These are phyloP conservation scores for Mythimna albipuncta DNA, from an alignment of 2,888 invertebrate genomes.

Conservation along the genomic window DNA sequence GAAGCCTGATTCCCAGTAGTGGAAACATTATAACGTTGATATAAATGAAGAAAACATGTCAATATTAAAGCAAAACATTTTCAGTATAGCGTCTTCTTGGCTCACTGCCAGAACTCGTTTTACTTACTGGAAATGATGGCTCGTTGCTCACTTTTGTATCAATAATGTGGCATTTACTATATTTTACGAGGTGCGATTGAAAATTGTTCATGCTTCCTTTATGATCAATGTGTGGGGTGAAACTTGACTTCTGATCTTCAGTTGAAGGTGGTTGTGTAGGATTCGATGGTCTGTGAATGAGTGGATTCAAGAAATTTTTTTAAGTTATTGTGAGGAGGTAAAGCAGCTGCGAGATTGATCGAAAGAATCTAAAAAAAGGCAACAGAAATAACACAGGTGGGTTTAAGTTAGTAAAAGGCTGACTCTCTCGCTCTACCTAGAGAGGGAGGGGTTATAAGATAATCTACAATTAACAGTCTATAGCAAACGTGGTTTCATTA, in stretches of 20 bases:
- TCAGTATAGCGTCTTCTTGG: constrained; percentile 13
- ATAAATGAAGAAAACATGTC: neutral
- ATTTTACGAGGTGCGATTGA: constrained; percentile 26
- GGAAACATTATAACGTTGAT: neutral
- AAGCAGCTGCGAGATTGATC: neutral
- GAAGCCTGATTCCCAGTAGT: no score
- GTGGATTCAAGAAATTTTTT: neutral
- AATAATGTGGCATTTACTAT: constrained; percentile 29
- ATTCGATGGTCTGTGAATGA: neutral
- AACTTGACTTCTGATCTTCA: neutral
- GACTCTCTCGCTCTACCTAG: no score
- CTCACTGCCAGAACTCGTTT: constrained; percentile 30
- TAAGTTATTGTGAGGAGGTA: neutral
- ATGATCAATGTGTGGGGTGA: neutral
- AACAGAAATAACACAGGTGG: no score
- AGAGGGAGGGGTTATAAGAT: no score
- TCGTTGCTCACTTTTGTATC: constrained; percentile 14
- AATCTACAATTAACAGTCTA: no score
- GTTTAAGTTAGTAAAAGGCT: no score
- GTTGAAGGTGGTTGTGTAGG: neutral
- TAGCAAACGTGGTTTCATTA: no score
- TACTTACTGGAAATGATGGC: constrained; percentile 26
- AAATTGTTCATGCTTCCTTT: constrained; percentile 13
- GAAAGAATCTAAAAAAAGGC: no score
- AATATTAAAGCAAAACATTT: neutral